Conservation (phyloP, 2,888 invertebrate genomes). For the Eremobia ochroleuca region DNA sequence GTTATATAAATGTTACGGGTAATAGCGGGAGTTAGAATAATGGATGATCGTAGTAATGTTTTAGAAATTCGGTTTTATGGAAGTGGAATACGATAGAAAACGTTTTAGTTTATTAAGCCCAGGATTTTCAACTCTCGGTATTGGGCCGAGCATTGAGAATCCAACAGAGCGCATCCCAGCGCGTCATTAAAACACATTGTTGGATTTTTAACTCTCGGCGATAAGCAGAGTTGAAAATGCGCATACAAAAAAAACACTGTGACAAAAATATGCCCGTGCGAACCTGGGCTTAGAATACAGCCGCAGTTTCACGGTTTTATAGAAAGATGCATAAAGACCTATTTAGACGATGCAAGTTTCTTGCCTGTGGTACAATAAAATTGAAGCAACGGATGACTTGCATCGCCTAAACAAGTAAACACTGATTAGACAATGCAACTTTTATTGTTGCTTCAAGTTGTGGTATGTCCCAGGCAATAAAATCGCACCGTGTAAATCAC, state of each 20-base stretch:
- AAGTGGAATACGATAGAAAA: background rate
- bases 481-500: background rate
- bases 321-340: background rate
- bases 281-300: background rate
- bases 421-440: background rate
- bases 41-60: constrained; percentile 27
- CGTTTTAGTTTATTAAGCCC: constrained; percentile 1
- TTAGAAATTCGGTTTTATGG: constrained; percentile 18
- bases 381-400: background rate
- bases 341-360: background rate
- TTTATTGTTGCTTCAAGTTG: background rate
- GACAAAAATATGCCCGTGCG: background rate
- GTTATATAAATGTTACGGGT: constrained; percentile 50
- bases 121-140: background rate
- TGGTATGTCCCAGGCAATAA: background rate
- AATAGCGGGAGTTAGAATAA: constrained; percentile 26
- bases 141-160: background rate
- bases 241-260: too few species aligned
- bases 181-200: background rate
- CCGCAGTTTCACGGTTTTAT: background rate
- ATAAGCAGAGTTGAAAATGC: background rate
- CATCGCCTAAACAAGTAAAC: background rate
- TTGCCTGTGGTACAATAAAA: background rate
- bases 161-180: background rate
- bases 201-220: background rate